Evolutionary conservation across 2,113 vertebrate species (phyloP), one percentile per base, ranked within the genome.

Genomic region (Bombycilla garrulus): DNA sequence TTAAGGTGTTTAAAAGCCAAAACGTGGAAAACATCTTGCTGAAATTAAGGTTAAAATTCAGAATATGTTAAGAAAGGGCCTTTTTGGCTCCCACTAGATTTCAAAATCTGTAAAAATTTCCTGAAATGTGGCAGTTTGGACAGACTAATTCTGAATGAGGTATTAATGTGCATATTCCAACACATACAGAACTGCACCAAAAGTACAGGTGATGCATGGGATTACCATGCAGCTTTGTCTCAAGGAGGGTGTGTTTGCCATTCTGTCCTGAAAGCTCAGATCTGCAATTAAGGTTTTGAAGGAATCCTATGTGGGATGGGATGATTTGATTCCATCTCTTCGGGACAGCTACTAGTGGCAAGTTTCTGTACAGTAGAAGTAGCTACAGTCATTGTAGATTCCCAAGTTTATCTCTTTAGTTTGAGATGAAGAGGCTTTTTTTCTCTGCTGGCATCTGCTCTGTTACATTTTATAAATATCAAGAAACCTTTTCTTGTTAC

Each of bases 401-500:
- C 48, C 74, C 67, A 66, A 90, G 69, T 74, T 90, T 69, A 48
- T 79, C 58, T 80, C 47, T 82, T 54, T 31, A 64, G 12, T 81
- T 95, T 65, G 60, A 83, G 38, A 83, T 81, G 23, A 65, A 81
- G 26, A 92, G 26, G 72, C 25, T 85, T 80, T 80, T 81, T 73
- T 58, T 33, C 40, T 77, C 45, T 88, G 42, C 31, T 86, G 44
- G 53, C 73, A 93, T 95, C 92, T 96, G 85, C 88, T 91, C 73
- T 12, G 19, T 95, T 93, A 42, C 61, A 83, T 85, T 94, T 95
- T 92, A 95, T 88, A 97, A 94, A 95, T 95, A 95, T 31, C 81
- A 84, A 71, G 86, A 81, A 92, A 79, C 38, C 42, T 88, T 96
- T 96, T 87, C 94, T 93, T 91, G 96, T 96, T 97, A 88, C 93